These are phyloP conservation scores for Arrhopalites spinosus DNA, from an alignment of 2,888 invertebrate genomes.

Conservation along the genomic window DNA sequence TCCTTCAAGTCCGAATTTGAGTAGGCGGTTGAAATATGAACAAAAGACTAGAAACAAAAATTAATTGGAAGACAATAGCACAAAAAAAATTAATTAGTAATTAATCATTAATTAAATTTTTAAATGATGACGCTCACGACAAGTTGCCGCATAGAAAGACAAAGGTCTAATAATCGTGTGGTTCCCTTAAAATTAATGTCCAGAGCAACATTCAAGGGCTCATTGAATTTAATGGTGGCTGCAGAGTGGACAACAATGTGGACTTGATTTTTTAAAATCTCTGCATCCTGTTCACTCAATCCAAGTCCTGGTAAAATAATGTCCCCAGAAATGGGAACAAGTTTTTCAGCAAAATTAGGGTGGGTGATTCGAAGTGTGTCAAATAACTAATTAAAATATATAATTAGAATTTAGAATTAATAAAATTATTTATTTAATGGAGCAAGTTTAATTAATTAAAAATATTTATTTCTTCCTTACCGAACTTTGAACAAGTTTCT, in stretches of 20 bases:
- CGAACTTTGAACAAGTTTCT: slow-evolving; percentile 79
- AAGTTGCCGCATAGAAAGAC: slow-evolving; percentile 84
- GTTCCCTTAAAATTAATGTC: slow-evolving; percentile 96
- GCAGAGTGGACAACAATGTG: slow-evolving; percentile 95
- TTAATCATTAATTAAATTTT: neutral
- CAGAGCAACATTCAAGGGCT: slow-evolving; percentile 90
- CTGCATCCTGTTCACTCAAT: slow-evolving; percentile 77
- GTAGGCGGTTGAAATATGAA: slow-evolving; percentile 37
- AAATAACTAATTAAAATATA: slow-evolving; percentile 68
- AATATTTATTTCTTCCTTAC: slow-evolving; percentile 68
- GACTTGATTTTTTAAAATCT: slow-evolving; percentile 71
- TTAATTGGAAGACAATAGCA: neutral
- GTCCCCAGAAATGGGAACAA: slow-evolving; percentile 78
- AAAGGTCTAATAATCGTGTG: slow-evolving; percentile 85
- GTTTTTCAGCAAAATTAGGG: slow-evolving; percentile 71
- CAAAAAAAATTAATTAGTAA: neutral
- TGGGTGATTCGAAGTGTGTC: slow-evolving; percentile 70
- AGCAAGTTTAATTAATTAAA: too few relatives aligned
- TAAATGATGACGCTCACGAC: slow-evolving; percentile 66
- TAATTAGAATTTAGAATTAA: neutral
- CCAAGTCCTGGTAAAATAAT: slow-evolving; percentile 83
- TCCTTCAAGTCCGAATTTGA: slow-evolving; percentile 20
- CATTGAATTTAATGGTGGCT: slow-evolving; percentile 97
- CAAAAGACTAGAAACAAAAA: slow-evolving; percentile 24
- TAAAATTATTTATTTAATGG: too few relatives aligned